phyloP scores from a whole-genome alignment of 2,797 vertebrate genomes.

The Protonibea diacanthus region DNA sequence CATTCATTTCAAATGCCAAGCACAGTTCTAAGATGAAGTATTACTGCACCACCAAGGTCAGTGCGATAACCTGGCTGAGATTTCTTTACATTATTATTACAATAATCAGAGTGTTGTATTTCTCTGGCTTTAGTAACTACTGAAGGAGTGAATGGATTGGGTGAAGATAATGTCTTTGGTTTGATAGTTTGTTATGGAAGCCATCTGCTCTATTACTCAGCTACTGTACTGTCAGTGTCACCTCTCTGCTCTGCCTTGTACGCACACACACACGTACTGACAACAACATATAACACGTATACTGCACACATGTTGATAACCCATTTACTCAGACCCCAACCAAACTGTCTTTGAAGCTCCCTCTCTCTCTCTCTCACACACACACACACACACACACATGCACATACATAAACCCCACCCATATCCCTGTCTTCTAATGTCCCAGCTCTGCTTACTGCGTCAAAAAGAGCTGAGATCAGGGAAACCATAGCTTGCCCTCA shows the following conservation, averaged over 20 bases:
- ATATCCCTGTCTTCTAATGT: slow-evolving; percentile 46
- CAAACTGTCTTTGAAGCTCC: neutral
- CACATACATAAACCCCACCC: neutral
- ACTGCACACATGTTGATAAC: slow-evolving; percentile 50
- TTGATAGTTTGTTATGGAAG: slow-evolving; percentile 57
- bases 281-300: slow-evolving; percentile 27
- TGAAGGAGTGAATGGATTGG: slow-evolving; percentile 18
- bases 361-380: neutral
- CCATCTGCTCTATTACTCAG: slow-evolving; percentile 66
- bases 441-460: slow-evolving; percentile 70
- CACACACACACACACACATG: neutral
- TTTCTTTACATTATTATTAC: neutral
- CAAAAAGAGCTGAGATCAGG: slow-evolving; percentile 78
- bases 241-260: slow-evolving; percentile 15
- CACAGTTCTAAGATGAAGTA: neutral
- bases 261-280: slow-evolving; percentile 15
- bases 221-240: slow-evolving; percentile 46
- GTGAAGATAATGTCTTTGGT: slow-evolving; percentile 22
- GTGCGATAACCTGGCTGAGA: neutral
- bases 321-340: slow-evolving; percentile 35
- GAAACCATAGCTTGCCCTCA: slow-evolving; percentile 73
- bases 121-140: neutral
- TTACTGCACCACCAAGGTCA: neutral
- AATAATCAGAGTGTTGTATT: neutral
- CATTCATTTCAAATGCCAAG: too few relatives aligned